Evolutionary conservation across 2,888 invertebrate genomes (phyloP).

Genomic region (Polymixis flavicincta): DNA sequence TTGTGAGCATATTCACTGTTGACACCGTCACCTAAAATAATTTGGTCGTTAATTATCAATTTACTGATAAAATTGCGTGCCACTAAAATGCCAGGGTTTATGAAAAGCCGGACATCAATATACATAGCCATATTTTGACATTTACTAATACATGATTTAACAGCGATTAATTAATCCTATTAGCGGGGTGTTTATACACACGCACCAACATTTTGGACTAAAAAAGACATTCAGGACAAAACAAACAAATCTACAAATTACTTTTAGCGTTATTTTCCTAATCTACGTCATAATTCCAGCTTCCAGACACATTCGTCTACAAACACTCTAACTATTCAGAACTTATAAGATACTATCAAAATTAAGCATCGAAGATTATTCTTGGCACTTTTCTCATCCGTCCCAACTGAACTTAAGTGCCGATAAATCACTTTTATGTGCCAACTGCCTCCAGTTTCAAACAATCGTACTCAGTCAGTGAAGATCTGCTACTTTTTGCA

Average conservation of each 20-base stretch:
- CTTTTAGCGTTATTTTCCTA: slow-evolving; percentile 3
- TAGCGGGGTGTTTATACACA: neutral
- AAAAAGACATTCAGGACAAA: neutral
- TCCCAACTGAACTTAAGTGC: slow-evolving; percentile 73
- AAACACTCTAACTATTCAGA: slow-evolving; percentile 56
- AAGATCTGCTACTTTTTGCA: slow-evolving; percentile 66
- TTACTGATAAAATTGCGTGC: neutral
- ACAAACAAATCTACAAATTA: neutral
- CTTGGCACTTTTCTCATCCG: slow-evolving; percentile 68
- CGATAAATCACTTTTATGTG: slow-evolving; percentile 74
- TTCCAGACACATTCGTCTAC: slow-evolving; percentile 54
- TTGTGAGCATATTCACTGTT: slow-evolving; percentile 97
- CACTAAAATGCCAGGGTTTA: neutral
- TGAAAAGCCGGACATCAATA: neutral
- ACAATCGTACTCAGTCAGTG: slow-evolving; percentile 58
- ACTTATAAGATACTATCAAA: slow-evolving; percentile 67
- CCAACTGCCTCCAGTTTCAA: slow-evolving; percentile 57
- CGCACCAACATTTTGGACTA: neutral
- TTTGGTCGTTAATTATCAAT: neutral
- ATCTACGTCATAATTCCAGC: slow-evolving; percentile 36
- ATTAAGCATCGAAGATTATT: slow-evolving; percentile 71
- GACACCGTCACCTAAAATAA: slow-evolving; percentile 93
- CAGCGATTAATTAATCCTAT: neutral
- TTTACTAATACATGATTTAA: neutral
- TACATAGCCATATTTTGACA: neutral